phyloP scores from a whole-genome alignment of 2,797 vertebrate genomes.

The Mareca penelope region DNA sequence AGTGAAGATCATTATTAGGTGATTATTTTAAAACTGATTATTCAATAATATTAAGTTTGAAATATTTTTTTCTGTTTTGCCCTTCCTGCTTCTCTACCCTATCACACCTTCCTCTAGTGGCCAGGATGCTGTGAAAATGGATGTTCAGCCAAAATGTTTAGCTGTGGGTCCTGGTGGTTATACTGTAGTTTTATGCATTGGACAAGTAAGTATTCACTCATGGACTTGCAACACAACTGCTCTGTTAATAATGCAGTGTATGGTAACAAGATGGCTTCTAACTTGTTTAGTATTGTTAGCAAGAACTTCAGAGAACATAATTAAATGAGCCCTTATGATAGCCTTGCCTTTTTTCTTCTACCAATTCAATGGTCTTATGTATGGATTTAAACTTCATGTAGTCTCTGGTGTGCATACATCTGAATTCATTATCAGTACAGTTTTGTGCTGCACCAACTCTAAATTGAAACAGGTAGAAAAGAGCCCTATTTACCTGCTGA shows the following conservation, averaged over 20 bases:
- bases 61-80: neutral
- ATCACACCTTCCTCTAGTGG: conserved; percentile 70
- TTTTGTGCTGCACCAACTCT: neutral
- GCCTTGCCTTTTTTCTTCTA: neutral
- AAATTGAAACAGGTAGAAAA: neutral
- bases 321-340: neutral
- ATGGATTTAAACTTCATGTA: neutral
- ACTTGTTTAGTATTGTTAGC: neutral
- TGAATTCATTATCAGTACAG: neutral
- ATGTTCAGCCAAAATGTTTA: conserved; percentile 90
- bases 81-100: neutral
- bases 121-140: conserved; percentile 91
- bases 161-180: conserved; percentile 85
- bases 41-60: neutral
- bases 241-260: neutral
- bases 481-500: neutral
- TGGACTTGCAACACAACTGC: neutral
- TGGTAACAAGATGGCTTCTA: neutral
- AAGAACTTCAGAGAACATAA: neutral
- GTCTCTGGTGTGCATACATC: neutral
- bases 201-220: conserved; percentile 81
- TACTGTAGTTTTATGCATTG: conserved; percentile 88
- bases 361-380: neutral
- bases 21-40: neutral
- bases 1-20: neutral